phyloP scores from a whole-genome alignment of 1,140 invertebrate species.

The Penaeus indicus region DNA sequence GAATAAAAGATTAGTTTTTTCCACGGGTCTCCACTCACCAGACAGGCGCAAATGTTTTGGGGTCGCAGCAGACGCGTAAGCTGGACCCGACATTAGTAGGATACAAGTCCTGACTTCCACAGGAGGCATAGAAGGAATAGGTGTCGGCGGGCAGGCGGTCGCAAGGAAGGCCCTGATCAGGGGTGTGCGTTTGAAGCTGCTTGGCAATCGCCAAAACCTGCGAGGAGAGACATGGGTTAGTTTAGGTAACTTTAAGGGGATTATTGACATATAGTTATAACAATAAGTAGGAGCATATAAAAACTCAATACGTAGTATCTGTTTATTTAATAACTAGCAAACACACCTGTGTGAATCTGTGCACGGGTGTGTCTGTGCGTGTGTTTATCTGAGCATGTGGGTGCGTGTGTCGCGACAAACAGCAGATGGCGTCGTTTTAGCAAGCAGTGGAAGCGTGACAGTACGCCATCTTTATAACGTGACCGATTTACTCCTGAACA shows the following conservation, averaged over 20 bases:
- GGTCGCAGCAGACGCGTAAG: constrained; percentile 44
- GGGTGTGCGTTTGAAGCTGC: constrained; percentile 44
- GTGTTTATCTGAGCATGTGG: too few relatives aligned
- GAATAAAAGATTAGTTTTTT: background rate
- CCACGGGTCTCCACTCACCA: constrained; percentile 16
- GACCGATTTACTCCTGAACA: too few relatives aligned
- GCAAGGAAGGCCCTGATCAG: constrained; percentile 34
- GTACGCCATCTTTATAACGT: too few relatives aligned
- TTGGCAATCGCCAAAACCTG: constrained; percentile 35
- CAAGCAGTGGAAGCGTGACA: too few relatives aligned
- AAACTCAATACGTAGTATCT: too few relatives aligned
- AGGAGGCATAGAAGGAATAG: constrained; percentile 50
- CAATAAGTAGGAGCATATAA: background rate
- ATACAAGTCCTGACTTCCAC: constrained; percentile 19
- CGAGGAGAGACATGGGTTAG: background rate
- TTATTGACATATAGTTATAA: background rate
- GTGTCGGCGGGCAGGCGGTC: constrained; percentile 40
- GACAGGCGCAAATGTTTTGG: background rate
- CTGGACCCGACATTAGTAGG: background rate
- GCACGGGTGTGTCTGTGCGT: too few relatives aligned
- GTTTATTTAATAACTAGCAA: too few relatives aligned
- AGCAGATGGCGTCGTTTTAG: too few relatives aligned
- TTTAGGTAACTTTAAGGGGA: background rate
- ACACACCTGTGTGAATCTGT: too few relatives aligned
- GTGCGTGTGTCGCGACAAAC: too few relatives aligned